phyloP scores from a whole-genome alignment of 1,140 invertebrate species.

The Ips typographus region DNA sequence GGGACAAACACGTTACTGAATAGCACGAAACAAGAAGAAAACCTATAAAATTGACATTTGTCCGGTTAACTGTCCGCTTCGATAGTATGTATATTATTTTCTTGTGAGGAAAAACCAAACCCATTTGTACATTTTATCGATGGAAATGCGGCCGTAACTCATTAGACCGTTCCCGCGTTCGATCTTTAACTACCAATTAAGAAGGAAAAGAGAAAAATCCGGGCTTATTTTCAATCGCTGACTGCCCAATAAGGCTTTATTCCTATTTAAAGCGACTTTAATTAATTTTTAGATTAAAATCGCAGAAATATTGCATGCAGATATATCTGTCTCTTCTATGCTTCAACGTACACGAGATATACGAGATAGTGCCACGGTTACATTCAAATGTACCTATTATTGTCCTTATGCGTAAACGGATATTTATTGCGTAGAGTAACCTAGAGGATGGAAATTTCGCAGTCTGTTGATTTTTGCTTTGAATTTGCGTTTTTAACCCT shows the following conservation, averaged over 20 bases:
- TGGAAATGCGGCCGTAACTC: conserved; percentile 4
- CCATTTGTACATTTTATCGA: conserved; percentile 1
- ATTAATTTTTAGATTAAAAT: conserved; percentile 40
- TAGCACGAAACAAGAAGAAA: no score
- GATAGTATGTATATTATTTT: background rate
- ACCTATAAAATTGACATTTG: no score
- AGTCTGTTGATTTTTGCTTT: background rate
- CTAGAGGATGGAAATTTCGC: conserved; percentile 18
- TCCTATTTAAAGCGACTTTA: conserved; percentile 37
- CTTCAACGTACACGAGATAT: conserved; percentile 35
- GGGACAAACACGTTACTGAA: no score
- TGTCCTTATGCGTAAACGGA: conserved; percentile 36
- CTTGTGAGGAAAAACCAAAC: background rate
- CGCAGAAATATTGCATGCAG: conserved; percentile 35
- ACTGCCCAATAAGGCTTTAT: conserved; percentile 30
- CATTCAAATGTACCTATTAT: conserved; percentile 40
- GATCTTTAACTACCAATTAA: conserved; percentile 3
- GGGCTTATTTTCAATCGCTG: conserved; percentile 11
- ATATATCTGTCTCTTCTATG: conserved; percentile 35
- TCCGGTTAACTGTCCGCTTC: no score
- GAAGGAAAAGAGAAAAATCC: conserved; percentile 9
- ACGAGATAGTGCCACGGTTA: conserved; percentile 31
- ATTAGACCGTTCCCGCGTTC: conserved; percentile 8
- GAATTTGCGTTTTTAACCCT: no score
- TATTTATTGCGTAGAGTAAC: conserved; percentile 34